Percentiles rank a stretch among this genome's conserved stretches.
Conservation (phyloP, 2,888 invertebrate genomes). For the Lysandra coridon region DNA sequence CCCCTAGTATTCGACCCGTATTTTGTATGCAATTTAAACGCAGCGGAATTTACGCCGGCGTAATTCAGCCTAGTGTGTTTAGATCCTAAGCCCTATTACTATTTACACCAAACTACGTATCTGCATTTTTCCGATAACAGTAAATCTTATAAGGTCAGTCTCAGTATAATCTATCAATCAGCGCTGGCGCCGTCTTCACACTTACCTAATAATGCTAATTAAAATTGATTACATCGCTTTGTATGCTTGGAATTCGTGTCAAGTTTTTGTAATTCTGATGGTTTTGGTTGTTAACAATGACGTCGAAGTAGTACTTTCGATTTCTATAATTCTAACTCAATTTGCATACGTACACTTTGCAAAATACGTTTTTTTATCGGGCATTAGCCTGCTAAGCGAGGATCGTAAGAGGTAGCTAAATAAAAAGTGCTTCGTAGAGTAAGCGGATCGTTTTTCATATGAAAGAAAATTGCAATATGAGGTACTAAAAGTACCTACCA, state of each 20-base stretch:
- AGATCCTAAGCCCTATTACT: too few relatives aligned
- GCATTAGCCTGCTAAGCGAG: too few relatives aligned
- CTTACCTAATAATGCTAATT: constrained; percentile 40
- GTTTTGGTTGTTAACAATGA: background rate
- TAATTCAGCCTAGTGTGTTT: too few relatives aligned
- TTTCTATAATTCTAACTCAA: background rate
- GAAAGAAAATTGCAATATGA: too few relatives aligned
- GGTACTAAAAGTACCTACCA: too few relatives aligned
- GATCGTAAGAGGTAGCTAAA: too few relatives aligned
- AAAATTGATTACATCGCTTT: constrained; percentile 39
- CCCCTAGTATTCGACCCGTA: too few relatives aligned
- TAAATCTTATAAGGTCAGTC: constrained; percentile 27
- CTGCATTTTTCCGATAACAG: constrained; percentile 5
- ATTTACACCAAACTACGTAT: background rate
- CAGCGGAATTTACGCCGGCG: too few relatives aligned
- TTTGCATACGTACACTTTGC: background rate
- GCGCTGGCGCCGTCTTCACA: constrained; percentile 41
- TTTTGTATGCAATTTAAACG: too few relatives aligned
- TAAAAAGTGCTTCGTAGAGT: too few relatives aligned
- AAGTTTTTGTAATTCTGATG: constrained; percentile 21
- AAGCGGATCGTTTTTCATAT: too few relatives aligned
- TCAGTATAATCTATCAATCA: constrained; percentile 41
- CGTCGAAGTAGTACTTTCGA: background rate
- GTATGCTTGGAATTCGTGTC: constrained; percentile 38
- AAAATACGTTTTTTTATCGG: background rate